Conservation (phyloP, 2,888 invertebrate species). For the Cerceris rybyensis region DNA sequence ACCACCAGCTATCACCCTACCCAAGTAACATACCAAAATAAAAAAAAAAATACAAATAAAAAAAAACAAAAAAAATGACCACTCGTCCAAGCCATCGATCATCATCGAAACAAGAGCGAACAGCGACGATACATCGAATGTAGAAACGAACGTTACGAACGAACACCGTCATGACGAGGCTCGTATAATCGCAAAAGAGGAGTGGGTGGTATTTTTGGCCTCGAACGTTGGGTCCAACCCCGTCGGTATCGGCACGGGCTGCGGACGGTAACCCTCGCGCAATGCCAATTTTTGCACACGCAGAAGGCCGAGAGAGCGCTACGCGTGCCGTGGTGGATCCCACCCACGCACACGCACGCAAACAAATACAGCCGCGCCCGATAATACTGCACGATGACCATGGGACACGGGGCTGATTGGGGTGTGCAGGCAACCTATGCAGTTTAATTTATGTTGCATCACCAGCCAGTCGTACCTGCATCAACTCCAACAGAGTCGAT, state of each 20-base stretch:
- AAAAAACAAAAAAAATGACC: no score
- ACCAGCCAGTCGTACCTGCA: slow-evolving; percentile 74
- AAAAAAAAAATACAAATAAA: no score
- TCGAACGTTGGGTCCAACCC: slow-evolving; percentile 42
- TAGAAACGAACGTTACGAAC: background rate
- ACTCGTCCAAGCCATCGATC: no score
- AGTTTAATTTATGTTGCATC: slow-evolving; percentile 79
- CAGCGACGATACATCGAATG: background rate
- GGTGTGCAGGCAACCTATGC: slow-evolving; percentile 75
- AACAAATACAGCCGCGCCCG: slow-evolving; percentile 60
- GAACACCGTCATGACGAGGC: slow-evolving; percentile 2
- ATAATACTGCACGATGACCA: slow-evolving; percentile 76
- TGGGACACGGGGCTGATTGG: slow-evolving; percentile 76
- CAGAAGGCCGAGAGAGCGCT: slow-evolving; percentile 37
- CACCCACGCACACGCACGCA: slow-evolving; percentile 62
- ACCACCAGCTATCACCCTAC: no score
- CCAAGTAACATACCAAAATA: no score
- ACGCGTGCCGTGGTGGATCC: slow-evolving; percentile 58
- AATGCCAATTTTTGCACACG: slow-evolving; percentile 71
- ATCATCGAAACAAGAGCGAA: background rate
- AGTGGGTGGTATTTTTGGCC: slow-evolving; percentile 67
- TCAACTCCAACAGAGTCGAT: slow-evolving; percentile 52
- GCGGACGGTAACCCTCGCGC: slow-evolving; percentile 66
- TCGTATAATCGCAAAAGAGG: slow-evolving; percentile 46
- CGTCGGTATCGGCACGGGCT: slow-evolving; percentile 51